These are phyloP conservation scores for Teinopalpus imperialis DNA, from an alignment of 2,888 invertebrate genomes.

Conservation along the genomic window DNA sequence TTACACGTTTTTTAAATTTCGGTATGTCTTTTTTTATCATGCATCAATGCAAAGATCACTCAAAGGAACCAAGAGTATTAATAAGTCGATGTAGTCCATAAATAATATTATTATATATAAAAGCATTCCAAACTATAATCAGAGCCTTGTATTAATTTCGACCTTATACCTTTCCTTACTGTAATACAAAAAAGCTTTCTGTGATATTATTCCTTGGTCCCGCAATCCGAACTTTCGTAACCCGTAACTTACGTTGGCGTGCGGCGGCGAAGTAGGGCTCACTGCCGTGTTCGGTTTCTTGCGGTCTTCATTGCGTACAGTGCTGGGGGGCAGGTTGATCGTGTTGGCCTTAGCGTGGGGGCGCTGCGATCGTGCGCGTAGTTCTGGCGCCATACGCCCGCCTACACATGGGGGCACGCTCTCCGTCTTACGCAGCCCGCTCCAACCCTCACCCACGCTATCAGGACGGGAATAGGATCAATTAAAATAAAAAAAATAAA, in stretches of 20 bases:
- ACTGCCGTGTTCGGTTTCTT: constrained; percentile 47
- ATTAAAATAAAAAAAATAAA: constrained; percentile 49
- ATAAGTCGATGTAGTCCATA: too few species aligned
- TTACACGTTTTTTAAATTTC: too few species aligned
- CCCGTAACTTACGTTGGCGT: constrained; percentile 63
- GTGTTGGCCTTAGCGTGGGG: constrained; percentile 81
- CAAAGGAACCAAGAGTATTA: too few species aligned
- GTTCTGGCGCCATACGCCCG: constrained; percentile 56
- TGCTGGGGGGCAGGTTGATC: constrained; percentile 81
- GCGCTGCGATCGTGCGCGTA: constrained; percentile 61
- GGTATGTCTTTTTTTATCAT: too few species aligned
- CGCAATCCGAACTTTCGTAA: neutral
- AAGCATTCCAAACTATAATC: too few species aligned
- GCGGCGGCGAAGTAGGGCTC: constrained; percentile 68
- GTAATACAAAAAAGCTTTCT: too few species aligned
- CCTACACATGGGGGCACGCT: constrained; percentile 68
- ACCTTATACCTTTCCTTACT: too few species aligned
- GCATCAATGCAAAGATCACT: too few species aligned
- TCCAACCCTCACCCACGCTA: constrained; percentile 66
- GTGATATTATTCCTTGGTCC: too few species aligned
- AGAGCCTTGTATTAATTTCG: too few species aligned
- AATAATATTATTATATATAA: too few species aligned
- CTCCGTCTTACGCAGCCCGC: constrained; percentile 69
- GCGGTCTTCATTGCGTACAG: constrained; percentile 54
- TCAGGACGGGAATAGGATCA: constrained; percentile 54